Conservation (phyloP, 2,888 invertebrate species). For the Notodonta dromedarius region DNA sequence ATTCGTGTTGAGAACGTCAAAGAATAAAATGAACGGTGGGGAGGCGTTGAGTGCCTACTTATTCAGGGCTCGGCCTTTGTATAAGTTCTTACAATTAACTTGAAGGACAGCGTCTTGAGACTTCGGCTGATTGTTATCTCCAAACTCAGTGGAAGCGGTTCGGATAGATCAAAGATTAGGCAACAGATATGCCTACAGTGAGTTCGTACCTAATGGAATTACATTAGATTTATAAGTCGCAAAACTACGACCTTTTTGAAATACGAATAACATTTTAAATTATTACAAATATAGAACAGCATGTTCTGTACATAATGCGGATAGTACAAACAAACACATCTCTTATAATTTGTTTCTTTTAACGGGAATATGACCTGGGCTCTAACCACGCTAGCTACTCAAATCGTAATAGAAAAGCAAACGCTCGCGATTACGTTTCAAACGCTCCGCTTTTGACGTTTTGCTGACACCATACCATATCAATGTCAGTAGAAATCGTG, state of each 20-base stretch:
- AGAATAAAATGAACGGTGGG: constrained; percentile 43
- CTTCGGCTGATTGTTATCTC: constrained; percentile 53
- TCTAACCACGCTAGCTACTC: too few species aligned
- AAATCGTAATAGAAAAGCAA: too few species aligned
- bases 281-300: neutral
- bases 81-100: constrained; percentile 58
- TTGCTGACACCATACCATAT: too few species aligned
- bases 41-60: constrained; percentile 51
- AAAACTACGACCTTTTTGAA: neutral
- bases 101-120: constrained; percentile 51
- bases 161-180: constrained; percentile 51
- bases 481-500: too few species aligned
- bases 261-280: too few species aligned
- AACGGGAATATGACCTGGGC: too few species aligned
- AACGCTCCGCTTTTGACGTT: too few species aligned
- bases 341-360: too few species aligned
- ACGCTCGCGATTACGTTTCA: too few species aligned
- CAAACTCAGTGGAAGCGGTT: constrained; percentile 47
- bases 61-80: constrained; percentile 48
- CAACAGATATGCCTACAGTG: constrained; percentile 33
- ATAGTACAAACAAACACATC: too few species aligned
- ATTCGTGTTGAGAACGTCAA: constrained; percentile 44
- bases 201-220: constrained; percentile 6
- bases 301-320: too few species aligned
- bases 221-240: neutral